Conservation (phyloP, 2,797 vertebrate species). For the Xiphophorus birchmanni region DNA sequence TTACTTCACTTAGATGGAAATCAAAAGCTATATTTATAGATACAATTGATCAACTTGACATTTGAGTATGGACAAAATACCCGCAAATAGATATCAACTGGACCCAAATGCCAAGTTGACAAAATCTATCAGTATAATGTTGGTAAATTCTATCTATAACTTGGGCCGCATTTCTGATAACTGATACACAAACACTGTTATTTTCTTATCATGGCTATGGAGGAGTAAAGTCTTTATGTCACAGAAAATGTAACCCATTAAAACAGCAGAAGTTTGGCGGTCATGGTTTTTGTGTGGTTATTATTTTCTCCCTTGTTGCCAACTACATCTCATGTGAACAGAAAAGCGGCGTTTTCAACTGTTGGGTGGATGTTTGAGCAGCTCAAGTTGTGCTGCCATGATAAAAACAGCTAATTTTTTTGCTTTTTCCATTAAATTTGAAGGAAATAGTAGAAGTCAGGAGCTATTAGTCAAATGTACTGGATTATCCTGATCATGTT, state of each 20-base stretch:
- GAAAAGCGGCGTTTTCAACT: constrained; percentile 30
- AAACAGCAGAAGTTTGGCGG: constrained; percentile 47
- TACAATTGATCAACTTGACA: neutral
- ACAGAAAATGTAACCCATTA: constrained; percentile 76
- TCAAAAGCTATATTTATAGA: neutral
- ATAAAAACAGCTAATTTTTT: neutral
- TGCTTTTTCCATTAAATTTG: neutral
- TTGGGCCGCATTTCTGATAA: constrained; percentile 36
- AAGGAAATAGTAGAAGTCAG: neutral
- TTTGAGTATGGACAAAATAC: too few relatives aligned
- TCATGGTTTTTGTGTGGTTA: constrained; percentile 43
- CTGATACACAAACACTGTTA: constrained; percentile 60
- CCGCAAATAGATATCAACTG: neutral
- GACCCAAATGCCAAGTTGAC: too few relatives aligned
- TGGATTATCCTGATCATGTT: neutral
- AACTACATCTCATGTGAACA: constrained; percentile 49
- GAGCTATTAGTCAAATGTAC: neutral
- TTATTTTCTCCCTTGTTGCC: constrained; percentile 50
- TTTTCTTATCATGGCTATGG: constrained; percentile 53
- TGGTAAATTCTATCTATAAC: constrained; percentile 25
- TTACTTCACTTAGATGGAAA: neutral
- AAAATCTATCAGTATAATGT: too few relatives aligned
- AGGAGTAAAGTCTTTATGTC: constrained; percentile 62
- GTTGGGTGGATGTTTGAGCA: constrained; percentile 48
- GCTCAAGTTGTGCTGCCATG: constrained; percentile 12